A percentile compares a stretch with the other conserved stretches of the same genome.
phyloP scores from a whole-genome alignment of 2,888 invertebrate species.

The Eupithecia tripunctaria region DNA sequence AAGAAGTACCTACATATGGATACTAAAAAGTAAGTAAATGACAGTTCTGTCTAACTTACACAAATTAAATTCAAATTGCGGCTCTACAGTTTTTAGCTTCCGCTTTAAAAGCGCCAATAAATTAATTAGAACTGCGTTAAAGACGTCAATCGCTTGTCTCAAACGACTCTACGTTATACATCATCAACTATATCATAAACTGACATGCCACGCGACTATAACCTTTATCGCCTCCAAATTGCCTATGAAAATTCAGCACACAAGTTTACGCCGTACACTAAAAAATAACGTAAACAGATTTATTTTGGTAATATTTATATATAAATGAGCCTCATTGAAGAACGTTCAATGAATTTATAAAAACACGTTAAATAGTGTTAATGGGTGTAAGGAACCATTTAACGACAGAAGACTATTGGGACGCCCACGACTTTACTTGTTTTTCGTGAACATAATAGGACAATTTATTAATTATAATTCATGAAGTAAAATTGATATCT shows the following conservation, averaged over 20 bases:
- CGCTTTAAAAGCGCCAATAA: conserved; percentile 79
- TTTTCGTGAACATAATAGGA: background rate
- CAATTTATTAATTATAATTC: background rate
- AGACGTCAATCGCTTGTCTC: conserved; percentile 79
- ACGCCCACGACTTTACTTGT: background rate
- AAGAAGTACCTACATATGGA: background rate
- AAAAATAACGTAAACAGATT: conserved; percentile 76
- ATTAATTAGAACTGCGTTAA: conserved; percentile 77
- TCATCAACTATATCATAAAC: conserved; percentile 53
- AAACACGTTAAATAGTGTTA: conserved; percentile 79
- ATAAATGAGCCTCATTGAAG: conserved; percentile 79
- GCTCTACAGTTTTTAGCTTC: conserved; percentile 66
- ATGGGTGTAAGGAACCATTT: conserved; percentile 72
- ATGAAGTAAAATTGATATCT: no score
- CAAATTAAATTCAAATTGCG: conserved; percentile 22
- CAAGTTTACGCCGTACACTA: conserved; percentile 72
- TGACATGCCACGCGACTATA: conserved; percentile 58
- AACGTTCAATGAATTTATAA: conserved; percentile 76
- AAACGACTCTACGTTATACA: conserved; percentile 58
- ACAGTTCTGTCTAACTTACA: background rate
- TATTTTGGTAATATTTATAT: conserved; percentile 77
- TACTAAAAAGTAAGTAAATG: background rate
- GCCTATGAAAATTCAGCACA: conserved; percentile 78
- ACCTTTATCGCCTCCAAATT: conserved; percentile 60
- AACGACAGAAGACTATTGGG: conserved; percentile 51